Percentiles rank a stretch among this genome's conserved stretches.
Evolutionary conservation across 2,113 vertebrate genomes (phyloP).

Genomic region (Clarias magur): DNA sequence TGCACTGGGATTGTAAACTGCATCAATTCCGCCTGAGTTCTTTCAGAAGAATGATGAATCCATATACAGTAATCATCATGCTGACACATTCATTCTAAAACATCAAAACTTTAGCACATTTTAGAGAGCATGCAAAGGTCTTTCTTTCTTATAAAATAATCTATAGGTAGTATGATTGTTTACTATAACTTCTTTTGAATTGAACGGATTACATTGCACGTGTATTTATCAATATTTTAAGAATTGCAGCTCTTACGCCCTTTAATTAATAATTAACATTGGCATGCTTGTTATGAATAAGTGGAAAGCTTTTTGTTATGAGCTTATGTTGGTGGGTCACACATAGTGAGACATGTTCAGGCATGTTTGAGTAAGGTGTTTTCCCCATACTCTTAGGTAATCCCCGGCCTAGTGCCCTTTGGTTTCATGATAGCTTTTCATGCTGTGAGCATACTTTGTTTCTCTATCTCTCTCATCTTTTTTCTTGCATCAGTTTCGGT

Average conservation of each 20-base stretch:
- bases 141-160: neutral
- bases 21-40: neutral
- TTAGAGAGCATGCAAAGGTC: neutral
- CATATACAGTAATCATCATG: neutral
- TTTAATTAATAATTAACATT: neutral
- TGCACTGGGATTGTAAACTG: neutral
- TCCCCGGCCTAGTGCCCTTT: slow-evolving; percentile 30
- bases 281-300: neutral
- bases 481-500: slow-evolving; percentile 38
- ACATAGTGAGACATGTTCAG: neutral
- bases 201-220: neutral
- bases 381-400: slow-evolving; percentile 36
- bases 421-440: slow-evolving; percentile 26
- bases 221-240: neutral
- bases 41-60: slow-evolving; percentile 10
- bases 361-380: slow-evolving; percentile 47
- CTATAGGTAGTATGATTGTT: neutral
- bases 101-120: neutral
- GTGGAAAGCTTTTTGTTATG: neutral
- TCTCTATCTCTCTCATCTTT: slow-evolving; percentile 31
- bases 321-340: slow-evolving; percentile 2
- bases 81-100: neutral
- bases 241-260: neutral
- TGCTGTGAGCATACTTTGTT: slow-evolving; percentile 7
- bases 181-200: neutral